A percentile compares a stretch with the other conserved stretches of the same genome.
Evolutionary conservation across 2,888 invertebrate species (phyloP).

Genomic region (Folsomia manolachei): DNA sequence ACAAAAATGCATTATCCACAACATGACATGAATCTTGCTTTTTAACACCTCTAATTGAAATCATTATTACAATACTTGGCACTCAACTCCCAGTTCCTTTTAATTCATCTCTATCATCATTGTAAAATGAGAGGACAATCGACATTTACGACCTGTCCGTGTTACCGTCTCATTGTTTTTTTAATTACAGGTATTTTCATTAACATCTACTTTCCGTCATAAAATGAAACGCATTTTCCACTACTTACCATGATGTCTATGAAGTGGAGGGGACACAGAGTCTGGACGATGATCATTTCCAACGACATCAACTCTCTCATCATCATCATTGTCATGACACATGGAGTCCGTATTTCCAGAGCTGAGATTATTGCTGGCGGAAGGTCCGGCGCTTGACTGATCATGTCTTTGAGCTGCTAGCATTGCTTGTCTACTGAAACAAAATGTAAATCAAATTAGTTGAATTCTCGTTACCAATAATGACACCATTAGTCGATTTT

Average conservation of each 20-base stretch:
- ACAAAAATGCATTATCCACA: neutral
- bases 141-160: no score
- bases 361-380: slow-evolving; percentile 48
- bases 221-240: no score
- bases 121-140: no score
- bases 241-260: slow-evolving; percentile 49
- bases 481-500: no score
- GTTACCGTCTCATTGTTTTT: no score
- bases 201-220: no score
- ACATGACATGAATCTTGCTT: slow-evolving; percentile 24
- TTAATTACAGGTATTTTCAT: no score
- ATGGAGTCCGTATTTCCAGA: slow-evolving; percentile 51
- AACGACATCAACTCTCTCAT: slow-evolving; percentile 83
- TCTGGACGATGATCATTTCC: slow-evolving; percentile 64
- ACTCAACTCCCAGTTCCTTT: slow-evolving; percentile 14
- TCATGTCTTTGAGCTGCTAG: slow-evolving; percentile 57
- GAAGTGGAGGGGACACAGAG: slow-evolving; percentile 49
- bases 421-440: slow-evolving; percentile 67
- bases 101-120: no score
- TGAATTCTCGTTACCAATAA: no score
- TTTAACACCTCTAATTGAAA: slow-evolving; percentile 41
- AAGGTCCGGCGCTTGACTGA: slow-evolving; percentile 48
- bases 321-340: slow-evolving; percentile 60
- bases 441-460: slow-evolving; percentile 9
- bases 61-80: slow-evolving; percentile 29